Percentiles rank a stretch among this genome's conserved stretches.
Evolutionary conservation across 2,888 invertebrate genomes (phyloP).

Genomic region (Agrilus cyanescens): DNA sequence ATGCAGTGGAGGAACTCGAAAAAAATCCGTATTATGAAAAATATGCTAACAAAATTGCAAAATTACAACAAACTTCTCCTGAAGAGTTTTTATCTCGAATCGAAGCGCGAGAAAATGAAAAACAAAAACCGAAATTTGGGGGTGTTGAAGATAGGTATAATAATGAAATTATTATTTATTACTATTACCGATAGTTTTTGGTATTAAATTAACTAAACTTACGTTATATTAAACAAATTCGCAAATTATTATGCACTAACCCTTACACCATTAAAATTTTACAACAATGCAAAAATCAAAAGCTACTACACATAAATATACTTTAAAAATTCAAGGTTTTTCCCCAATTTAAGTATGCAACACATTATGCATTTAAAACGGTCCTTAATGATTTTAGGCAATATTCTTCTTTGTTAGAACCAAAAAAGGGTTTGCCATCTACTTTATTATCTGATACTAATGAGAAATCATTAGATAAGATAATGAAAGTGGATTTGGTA

Average conservation of each 20-base stretch:
- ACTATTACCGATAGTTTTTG: too few species aligned
- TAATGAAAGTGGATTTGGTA: conserved; percentile 69
- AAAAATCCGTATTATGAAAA: conserved; percentile 72
- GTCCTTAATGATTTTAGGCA: conserved; percentile 33
- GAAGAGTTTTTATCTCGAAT: conserved; percentile 58
- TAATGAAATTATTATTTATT: too few species aligned
- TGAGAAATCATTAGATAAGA: conserved; percentile 46
- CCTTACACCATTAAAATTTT: too few species aligned
- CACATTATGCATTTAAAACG: conserved; percentile 1
- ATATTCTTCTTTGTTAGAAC: conserved; percentile 52
- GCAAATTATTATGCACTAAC: too few species aligned
- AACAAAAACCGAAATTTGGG: conserved; percentile 33
- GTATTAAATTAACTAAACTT: background rate
- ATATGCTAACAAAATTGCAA: conserved; percentile 65
- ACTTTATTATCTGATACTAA: conserved; percentile 29
- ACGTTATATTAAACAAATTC: too few species aligned
- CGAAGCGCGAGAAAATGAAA: conserved; percentile 38
- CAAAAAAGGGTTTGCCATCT: conserved; percentile 40
- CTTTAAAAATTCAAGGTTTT: background rate
- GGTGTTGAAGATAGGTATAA: conserved; percentile 32
- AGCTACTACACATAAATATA: conserved; percentile 5
- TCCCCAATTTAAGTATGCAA: background rate
- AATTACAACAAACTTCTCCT: conserved; percentile 61
- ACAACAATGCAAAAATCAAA: too few species aligned
- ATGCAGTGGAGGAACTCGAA: conserved; percentile 43